Evolutionary conservation across 2,888 invertebrate species (phyloP), one percentile per base, ranked within the genome.

Genomic region (Conistra vaccinii): DNA sequence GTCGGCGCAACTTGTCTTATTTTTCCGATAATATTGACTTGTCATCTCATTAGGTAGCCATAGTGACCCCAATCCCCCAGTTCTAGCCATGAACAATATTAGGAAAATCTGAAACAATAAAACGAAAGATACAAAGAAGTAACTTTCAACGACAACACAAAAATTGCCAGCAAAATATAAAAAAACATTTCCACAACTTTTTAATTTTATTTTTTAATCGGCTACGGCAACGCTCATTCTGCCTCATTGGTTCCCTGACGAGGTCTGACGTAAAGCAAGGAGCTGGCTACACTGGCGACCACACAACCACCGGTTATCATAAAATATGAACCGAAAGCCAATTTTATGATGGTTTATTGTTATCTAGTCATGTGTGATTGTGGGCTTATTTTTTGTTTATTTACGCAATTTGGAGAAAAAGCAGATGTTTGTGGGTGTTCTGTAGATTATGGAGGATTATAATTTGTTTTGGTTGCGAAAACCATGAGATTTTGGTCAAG

Each of bases 191-290:
- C 7, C 23, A 57, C 55, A 66, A 76, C 71, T 85, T 89, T 89
- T 88, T 85, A 76, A 77, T 80, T 88, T 88, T 86, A 74, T 86
- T 88, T 90, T 89, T 88, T 86, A 82, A 84, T 79, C 85, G 85
- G 57, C 87, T 78, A 87, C 85, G 87, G 87, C 88, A 85, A 82
- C 87, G 84, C 85, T 80, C 88, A 84, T 94, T 94, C 92, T 90
- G 91, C 90, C 88, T 91, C 91, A 94, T 92, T 89, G 87, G 92
- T 80, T 88, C 84, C 83, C 86, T 94, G 95, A 94, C 85, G 90
- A 90, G 92, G 86, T 92, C 90, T 92, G 93, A 93, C 93, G 93
- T 94, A 94, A 94, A 90, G 93, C 94, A 93, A 93, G 94, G 88
- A 94, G 94, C 93, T 89, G 87, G 88, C 83, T 88, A 86, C 88